Evolutionary conservation across 2,888 invertebrate genomes (phyloP).

Genomic region (Pinctada fucata): DNA sequence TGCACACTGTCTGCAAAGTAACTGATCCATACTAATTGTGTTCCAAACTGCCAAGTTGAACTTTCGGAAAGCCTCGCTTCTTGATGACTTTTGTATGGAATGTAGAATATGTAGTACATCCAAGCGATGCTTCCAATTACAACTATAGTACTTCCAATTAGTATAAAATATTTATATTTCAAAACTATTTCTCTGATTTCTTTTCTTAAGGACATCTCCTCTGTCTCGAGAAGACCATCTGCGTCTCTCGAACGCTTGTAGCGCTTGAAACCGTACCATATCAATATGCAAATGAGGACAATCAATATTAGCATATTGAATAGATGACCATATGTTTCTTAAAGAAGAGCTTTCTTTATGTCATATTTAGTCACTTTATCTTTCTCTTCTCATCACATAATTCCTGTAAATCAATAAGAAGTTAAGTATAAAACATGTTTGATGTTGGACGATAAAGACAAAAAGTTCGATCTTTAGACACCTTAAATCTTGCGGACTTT

Average conservation of each 20-base stretch:
- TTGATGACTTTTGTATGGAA: not conserved
- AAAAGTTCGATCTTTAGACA: too few species aligned
- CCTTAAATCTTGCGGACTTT: too few species aligned
- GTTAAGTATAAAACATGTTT: too few species aligned
- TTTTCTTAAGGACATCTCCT: not conserved
- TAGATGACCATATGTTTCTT: not conserved
- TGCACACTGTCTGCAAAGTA: constrained; percentile 6
- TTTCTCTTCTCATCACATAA: too few species aligned
- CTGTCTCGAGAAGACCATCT: not conserved
- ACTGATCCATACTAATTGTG: constrained; percentile 8
- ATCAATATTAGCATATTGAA: constrained; percentile 15
- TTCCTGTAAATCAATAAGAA: too few species aligned
- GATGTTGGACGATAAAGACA: too few species aligned
- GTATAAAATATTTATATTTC: constrained; percentile 15
- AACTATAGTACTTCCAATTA: constrained; percentile 4
- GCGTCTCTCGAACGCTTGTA: not conserved
- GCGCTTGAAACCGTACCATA: constrained; percentile 12
- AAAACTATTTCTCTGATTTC: constrained; percentile 13
- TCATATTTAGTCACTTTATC: too few species aligned
- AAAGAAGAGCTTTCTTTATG: too few species aligned
- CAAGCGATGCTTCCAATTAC: not conserved
- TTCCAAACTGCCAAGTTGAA: constrained; percentile 6
- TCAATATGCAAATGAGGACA: constrained; percentile 11
- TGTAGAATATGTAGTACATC: constrained; percentile 16
- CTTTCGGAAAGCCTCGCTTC: not conserved